Evolutionary conservation across 2,113 vertebrate species (phyloP).

Genomic region (Rhinoderma darwinii): DNA sequence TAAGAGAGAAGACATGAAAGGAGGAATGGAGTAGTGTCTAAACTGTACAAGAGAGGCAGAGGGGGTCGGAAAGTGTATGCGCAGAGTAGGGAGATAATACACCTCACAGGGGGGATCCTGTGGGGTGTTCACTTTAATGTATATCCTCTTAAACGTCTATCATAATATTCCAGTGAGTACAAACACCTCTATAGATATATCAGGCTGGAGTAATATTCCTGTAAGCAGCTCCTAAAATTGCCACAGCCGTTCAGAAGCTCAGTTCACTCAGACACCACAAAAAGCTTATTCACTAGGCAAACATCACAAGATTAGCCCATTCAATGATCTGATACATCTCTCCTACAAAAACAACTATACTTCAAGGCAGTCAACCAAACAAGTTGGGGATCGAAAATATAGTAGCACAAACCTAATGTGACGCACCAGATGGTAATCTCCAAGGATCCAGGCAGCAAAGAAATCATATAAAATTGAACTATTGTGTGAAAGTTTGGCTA

Average conservation of each 20-base stretch:
- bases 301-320: background rate
- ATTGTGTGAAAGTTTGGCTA: background rate
- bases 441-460: background rate
- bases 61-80: constrained; percentile 2
- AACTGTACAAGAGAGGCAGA: background rate
- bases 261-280: background rate
- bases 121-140: constrained; percentile 4
- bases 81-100: constrained; percentile 4
- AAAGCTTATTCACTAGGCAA: constrained; percentile 5
- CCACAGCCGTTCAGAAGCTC: background rate
- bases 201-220: background rate
- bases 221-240: background rate
- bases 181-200: background rate
- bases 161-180: constrained; percentile 10
- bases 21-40: background rate
- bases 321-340: background rate
- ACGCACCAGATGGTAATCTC: background rate
- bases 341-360: background rate
- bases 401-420: background rate
- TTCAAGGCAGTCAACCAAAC: constrained; percentile 1
- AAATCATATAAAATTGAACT: background rate
- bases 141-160: constrained; percentile 7
- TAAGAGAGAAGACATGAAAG: constrained; percentile 16
- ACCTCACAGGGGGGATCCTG: background rate
- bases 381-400: background rate